Base-by-base conservation (phyloP, 1,140 invertebrate genomes). In the Temnothorax longispinosus region DNA sequence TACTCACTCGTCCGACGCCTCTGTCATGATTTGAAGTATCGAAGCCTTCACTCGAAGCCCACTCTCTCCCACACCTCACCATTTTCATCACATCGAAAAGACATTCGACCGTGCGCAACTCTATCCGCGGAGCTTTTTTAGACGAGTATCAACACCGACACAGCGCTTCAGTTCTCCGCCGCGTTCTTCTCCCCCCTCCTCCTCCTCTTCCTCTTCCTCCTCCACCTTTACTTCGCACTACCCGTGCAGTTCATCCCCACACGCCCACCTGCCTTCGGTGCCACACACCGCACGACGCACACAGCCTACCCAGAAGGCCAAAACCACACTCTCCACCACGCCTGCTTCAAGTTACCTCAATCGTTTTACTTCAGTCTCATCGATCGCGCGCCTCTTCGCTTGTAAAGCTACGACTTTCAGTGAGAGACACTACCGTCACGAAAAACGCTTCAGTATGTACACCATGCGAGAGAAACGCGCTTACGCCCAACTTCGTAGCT, bases 31-130 rank as follows among this genome's bases (percentile, higher is more conserved):
- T 95, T 87, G 92, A 93, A 88, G 92, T 94, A 89, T 92, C 92
- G 90, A 94, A 93, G 88, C 92, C 90, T 93, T 94, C 95, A 95
- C 93, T 95, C 93, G 91, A 94, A 93, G 90, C 92, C 94, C 93
- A 94, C 94, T 94, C 93, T 93, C 88, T 93, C 89, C 92, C 94
- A 94, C 90, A 94, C 91, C 93, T 94, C 94, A 95, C 92, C 95
- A 96, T 96, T 95, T 95, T 96, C 91, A 93, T 94, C 89, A 93
- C 94, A 94, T 95, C 94, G 95, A 94, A 94, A 94, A 95, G 93
- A 94, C 95, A 96, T 95, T 94, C 94, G 93, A 90, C 78, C 58
- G 41, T 86, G 58, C 85, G 85, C 81, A 77, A 87, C 91, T 89
- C 58, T 87, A 72, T 71, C 85, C 81, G 87, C 85, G 81, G 72